A percentile compares a stretch with the other conserved stretches of the same genome.
Conservation (phyloP, 2,888 invertebrate species). For the Acronicta psi region DNA sequence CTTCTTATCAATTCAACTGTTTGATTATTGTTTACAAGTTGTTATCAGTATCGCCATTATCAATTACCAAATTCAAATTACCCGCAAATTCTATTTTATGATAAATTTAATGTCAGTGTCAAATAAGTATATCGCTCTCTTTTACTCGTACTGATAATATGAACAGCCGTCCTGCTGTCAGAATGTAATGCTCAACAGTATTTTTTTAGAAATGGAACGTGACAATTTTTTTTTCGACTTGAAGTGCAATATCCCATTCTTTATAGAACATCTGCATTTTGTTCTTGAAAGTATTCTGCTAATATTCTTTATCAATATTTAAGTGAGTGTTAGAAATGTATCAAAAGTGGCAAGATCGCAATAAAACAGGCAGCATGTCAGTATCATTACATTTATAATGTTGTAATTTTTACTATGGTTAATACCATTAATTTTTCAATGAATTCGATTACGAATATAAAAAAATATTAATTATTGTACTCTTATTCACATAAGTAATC, state of each 20-base stretch:
- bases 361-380: background rate
- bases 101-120: conserved; percentile 23
- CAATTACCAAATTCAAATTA: background rate
- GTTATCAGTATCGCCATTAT: conserved; percentile 16
- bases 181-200: background rate
- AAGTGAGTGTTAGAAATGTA: background rate
- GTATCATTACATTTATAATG: background rate
- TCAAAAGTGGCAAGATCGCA: background rate
- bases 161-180: conserved; percentile 15
- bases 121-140: conserved; percentile 21
- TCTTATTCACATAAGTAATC: no score
- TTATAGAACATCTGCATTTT: no score
- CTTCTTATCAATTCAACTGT: conserved; percentile 21
- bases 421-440: no score
- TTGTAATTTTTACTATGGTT: no score
- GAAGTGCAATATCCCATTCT: no score
- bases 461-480: no score
- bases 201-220: conserved; percentile 21
- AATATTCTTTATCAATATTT: background rate
- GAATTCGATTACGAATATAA: no score
- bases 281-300: background rate
- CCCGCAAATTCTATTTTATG: background rate
- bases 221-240: background rate
- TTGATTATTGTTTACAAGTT: conserved; percentile 39
- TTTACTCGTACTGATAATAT: background rate